A percentile compares a stretch with the other conserved stretches of the same genome.
Conservation (phyloP, 2,888 invertebrate genomes). For the Galerucella nymphaeae region DNA sequence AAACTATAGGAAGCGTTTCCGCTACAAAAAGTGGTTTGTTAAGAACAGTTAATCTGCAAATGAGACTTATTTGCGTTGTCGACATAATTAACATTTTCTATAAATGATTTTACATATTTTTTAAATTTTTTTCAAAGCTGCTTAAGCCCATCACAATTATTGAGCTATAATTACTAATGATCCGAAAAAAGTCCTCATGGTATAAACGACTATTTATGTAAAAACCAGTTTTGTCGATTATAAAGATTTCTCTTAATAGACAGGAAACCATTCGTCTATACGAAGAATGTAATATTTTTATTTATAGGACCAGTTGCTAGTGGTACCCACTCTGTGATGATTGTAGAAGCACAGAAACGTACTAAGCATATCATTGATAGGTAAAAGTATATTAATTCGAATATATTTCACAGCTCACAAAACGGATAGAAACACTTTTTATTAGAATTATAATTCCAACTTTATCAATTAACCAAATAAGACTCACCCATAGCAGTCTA, state of each 20-base stretch:
- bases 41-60: too few relatives aligned
- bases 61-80: too few relatives aligned
- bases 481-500: too few relatives aligned
- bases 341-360: not conserved
- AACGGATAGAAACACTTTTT: too few relatives aligned
- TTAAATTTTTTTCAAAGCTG: not conserved
- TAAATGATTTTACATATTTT: constrained; percentile 1
- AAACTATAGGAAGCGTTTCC: too few relatives aligned
- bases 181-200: constrained; percentile 23
- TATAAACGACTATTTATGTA: constrained; percentile 40
- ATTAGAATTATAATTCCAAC: too few relatives aligned
- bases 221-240: constrained; percentile 41
- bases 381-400: too few relatives aligned
- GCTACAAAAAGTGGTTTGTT: too few relatives aligned
- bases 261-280: constrained; percentile 43
- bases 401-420: too few relatives aligned
- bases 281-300: constrained; percentile 44
- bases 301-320: constrained; percentile 41
- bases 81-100: not conserved
- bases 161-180: constrained; percentile 20
- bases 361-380: not conserved
- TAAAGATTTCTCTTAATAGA: constrained; percentile 44
- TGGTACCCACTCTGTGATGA: not conserved
- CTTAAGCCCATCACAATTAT: constrained; percentile 18
- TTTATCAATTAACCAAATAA: too few relatives aligned